Conservation (phyloP, 2,113 vertebrate genomes). For the Noctilio leporinus region DNA sequence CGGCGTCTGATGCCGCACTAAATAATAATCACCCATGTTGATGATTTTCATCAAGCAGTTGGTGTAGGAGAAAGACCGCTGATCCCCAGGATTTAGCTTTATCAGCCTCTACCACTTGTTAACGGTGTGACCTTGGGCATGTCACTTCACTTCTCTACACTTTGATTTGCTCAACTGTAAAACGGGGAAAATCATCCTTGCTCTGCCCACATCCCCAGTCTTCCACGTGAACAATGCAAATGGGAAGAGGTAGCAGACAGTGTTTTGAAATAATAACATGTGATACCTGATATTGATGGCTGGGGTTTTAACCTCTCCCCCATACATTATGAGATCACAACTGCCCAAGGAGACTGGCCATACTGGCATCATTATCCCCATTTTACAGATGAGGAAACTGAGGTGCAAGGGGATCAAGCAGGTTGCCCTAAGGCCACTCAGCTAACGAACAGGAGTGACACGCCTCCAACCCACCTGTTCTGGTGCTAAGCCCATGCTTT, state of each 20-base stretch:
- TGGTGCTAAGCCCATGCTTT: neutral
- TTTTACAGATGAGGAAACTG: slow-evolving; percentile 25
- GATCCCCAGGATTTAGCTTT: neutral
- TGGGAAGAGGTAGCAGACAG: neutral
- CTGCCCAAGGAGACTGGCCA: neutral
- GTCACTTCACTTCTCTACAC: neutral
- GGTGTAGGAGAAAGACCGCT: neutral
- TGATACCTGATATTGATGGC: neutral
- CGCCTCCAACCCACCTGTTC: neutral
- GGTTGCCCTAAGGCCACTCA: neutral
- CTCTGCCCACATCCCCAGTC: neutral
- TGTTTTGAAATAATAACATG: slow-evolving; percentile 17
- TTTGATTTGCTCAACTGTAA: slow-evolving; percentile 30
- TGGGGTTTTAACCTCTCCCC: neutral
- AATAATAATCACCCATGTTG: neutral
- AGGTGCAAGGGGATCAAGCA: neutral
- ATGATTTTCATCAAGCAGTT: slow-evolving; percentile 24
- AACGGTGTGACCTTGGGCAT: slow-evolving; percentile 41
- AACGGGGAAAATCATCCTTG: neutral
- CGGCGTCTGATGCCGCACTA: neutral
- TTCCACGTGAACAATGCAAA: neutral
- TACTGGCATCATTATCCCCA: neutral
- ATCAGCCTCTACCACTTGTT: slow-evolving; percentile 24
- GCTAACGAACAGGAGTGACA: neutral
- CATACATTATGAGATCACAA: neutral